A percentile compares a stretch with the other conserved stretches of the same genome.
phyloP scores from a whole-genome alignment of 2,888 invertebrate genomes.

The Amiota communis region DNA sequence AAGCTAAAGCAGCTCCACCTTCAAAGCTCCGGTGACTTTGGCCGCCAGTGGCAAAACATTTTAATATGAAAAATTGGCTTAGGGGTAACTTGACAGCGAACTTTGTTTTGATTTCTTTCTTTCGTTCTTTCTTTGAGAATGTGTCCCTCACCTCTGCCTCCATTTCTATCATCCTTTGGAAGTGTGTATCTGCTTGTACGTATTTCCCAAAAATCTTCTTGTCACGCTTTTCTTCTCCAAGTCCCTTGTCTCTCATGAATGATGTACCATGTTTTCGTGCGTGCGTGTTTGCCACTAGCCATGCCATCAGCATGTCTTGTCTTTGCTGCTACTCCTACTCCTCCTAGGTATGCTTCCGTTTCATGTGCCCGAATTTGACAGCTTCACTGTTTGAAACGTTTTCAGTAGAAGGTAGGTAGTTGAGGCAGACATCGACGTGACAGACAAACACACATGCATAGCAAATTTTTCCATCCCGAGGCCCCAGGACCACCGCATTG shows the following conservation, averaged over 20 bases:
- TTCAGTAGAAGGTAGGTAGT: background rate
- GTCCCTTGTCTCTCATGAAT: too few relatives aligned
- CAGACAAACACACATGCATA: constrained; percentile 1
- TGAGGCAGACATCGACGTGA: background rate
- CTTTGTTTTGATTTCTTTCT: constrained; percentile 29
- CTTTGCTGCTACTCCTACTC: background rate
- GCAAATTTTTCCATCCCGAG: background rate
- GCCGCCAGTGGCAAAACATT: constrained; percentile 33
- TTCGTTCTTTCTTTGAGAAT: constrained; percentile 1
- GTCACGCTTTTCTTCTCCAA: too few relatives aligned
- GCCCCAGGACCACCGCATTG: background rate
- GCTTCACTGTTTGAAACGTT: constrained; percentile 19
- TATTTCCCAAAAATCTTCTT: background rate
- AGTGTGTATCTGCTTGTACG: background rate
- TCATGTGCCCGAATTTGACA: constrained; percentile 24
- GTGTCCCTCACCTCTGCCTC: background rate
- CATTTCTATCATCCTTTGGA: too few relatives aligned
- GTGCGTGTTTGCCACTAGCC: constrained; percentile 4
- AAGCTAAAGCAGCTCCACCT: background rate
- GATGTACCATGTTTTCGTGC: constrained; percentile 20
- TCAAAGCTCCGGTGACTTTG: background rate
- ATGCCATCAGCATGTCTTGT: constrained; percentile 2
- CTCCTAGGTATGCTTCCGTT: too few relatives aligned
- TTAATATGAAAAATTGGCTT: constrained; percentile 42
- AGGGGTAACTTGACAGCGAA: constrained; percentile 34